Conservation (phyloP, 2,797 vertebrate species). For the Poeciliopsis presidionis region DNA sequence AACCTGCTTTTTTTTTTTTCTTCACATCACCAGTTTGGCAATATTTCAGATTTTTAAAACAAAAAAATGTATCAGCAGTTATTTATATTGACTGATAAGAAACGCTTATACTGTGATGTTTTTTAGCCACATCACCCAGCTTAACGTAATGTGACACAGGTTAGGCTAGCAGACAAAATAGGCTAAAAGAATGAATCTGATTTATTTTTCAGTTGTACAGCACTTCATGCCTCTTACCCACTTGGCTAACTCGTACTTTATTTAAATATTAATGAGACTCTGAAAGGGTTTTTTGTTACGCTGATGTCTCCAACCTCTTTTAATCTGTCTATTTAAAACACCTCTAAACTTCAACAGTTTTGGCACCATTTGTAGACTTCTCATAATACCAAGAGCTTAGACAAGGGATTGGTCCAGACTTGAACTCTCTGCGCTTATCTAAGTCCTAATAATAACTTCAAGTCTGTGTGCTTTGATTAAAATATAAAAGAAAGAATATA, state of each 20-base stretch:
- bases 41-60: too few relatives aligned
- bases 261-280: not conserved
- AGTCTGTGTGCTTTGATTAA: not conserved
- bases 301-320: not conserved
- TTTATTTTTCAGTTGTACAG: not conserved
- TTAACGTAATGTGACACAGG: not conserved
- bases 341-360: conserved; percentile 3
- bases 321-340: not conserved
- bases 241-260: not conserved
- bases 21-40: not conserved
- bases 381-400: conserved; percentile 9
- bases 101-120: too few relatives aligned
- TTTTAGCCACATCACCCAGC: too few relatives aligned
- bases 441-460: not conserved
- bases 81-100: too few relatives aligned
- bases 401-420: not conserved
- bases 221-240: not conserved
- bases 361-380: conserved; percentile 4
- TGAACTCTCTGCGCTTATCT: not conserved
- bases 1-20: not conserved
- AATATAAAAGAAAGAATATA: not conserved
- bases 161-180: not conserved
- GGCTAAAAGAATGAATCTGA: not conserved
- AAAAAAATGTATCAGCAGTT: too few relatives aligned
- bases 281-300: not conserved